Conservation (phyloP, 2,113 vertebrate genomes). For the Okapia johnstoni region DNA sequence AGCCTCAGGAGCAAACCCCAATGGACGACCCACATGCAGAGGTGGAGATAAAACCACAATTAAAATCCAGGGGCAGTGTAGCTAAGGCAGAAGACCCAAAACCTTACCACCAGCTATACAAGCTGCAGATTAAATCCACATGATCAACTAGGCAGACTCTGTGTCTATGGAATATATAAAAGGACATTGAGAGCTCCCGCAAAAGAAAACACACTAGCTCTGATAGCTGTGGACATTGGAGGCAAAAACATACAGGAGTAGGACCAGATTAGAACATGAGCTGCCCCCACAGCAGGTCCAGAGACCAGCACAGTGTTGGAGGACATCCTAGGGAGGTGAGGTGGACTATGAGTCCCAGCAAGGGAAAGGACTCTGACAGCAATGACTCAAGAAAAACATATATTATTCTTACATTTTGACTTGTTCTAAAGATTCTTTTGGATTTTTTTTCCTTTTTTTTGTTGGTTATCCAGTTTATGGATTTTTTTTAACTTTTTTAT, state of each 20-base stretch:
- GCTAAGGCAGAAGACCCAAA: not conserved
- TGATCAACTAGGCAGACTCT: not conserved
- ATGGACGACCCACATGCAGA: not conserved
- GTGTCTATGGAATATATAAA: not conserved
- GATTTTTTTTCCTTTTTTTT: not conserved
- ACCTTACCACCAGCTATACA: not conserved
- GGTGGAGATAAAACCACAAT: not conserved
- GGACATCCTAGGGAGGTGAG: not conserved
- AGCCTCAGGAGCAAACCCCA: not conserved
- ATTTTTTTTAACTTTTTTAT: too few relatives aligned
- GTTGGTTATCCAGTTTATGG: too few relatives aligned
- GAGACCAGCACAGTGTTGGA: not conserved
- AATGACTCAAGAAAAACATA: not conserved
- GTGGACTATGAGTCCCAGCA: not conserved
- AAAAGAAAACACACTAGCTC: not conserved
- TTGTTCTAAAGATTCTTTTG: not conserved
- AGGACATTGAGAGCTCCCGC: not conserved
- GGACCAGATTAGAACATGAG: not conserved
- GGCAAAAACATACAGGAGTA: not conserved
- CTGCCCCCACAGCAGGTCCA: not conserved
- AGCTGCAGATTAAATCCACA: not conserved
- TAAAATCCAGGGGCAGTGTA: not conserved
- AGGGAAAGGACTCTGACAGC: not conserved
- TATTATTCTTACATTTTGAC: not conserved
- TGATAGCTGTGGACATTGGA: not conserved